phyloP scores from a whole-genome alignment of 1,140 invertebrate species.

The Sitophilus oryzae region DNA sequence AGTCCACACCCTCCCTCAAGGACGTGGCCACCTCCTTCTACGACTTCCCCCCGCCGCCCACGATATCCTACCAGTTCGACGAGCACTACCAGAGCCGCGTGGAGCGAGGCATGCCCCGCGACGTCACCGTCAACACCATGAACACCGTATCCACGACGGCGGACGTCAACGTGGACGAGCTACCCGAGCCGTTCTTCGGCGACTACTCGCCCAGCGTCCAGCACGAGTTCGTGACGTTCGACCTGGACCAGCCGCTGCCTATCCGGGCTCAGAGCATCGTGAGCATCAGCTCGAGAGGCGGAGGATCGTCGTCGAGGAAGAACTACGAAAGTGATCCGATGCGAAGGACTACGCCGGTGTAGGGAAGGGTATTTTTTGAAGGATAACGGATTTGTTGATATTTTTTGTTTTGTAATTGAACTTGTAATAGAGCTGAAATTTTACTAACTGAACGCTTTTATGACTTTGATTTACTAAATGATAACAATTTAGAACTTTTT shows the following conservation, averaged over 20 bases:
- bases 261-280: constrained; percentile 37
- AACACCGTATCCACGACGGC: constrained; percentile 45
- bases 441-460: not conserved
- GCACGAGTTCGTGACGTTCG: constrained; percentile 45
- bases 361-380: constrained; percentile 15
- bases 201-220: constrained; percentile 42
- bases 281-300: constrained; percentile 36
- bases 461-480: too few species aligned
- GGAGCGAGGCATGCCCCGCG: constrained; percentile 36
- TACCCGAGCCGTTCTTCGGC: constrained; percentile 36
- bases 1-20: constrained; percentile 48
- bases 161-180: constrained; percentile 41
- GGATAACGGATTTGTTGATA: not conserved
- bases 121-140: constrained; percentile 38
- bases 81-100: constrained; percentile 32
- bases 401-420: not conserved
- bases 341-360: constrained; percentile 46
- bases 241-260: constrained; percentile 42
- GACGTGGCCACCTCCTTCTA: constrained; percentile 52
- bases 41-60: constrained; percentile 50
- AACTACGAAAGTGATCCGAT: constrained; percentile 36
- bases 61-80: constrained; percentile 43
- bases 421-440: not conserved
- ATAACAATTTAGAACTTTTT: too few species aligned
- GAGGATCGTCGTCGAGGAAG: constrained; percentile 28